Evolutionary conservation across 2,888 invertebrate genomes (phyloP), one percentile per base, ranked within the genome.

Genomic region (Trachelus troglodyta): DNA sequence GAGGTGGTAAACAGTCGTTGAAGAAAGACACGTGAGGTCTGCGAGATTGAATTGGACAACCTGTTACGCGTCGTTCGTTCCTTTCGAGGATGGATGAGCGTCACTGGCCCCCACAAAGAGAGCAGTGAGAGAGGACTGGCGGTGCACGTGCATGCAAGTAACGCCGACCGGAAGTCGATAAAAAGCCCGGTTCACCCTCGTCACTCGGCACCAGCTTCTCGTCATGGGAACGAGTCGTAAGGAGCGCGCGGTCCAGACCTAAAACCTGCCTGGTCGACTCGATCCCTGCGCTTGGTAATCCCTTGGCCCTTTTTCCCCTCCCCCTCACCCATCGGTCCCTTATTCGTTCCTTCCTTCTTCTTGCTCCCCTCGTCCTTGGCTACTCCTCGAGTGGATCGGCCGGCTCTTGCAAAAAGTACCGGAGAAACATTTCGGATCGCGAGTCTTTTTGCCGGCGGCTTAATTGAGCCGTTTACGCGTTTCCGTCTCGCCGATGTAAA

Each of bases 101-200:
- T 84, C 89, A 82, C 90, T 89, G 87, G 85, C 76, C 83, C 76
- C 78, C 84, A 87, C 89, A 89, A 90, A 90, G 89, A 86, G 88
- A 89, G 86, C 88, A 85, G 82, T 84, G 33, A 71, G 71, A 31
- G 71, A 71, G 34, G 34, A 30, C 71, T 34, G 71, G 71, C 33
- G 71, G 33, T 71, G 71, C 71, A 91, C 91, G 91, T 91, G 90
- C 90, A 89, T 89, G 87, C 86, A 86, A 87, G 87, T 88, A 88
- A 88, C 88, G 88, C 87, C 90, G 89, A 90, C 91, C 91, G 91
- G 91, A 91, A 91, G 91, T 91, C 91, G 90, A 91, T 91, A 91
- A 91, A 91, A 91, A 91, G 90, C 90, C 86, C 87, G 83, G 87
- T 90, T 90, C 90, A 90, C 91, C 91, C 91, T 90, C 91, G 89